Conservation (phyloP, 2,888 invertebrate genomes). For the Agriopis leucophaearia region DNA sequence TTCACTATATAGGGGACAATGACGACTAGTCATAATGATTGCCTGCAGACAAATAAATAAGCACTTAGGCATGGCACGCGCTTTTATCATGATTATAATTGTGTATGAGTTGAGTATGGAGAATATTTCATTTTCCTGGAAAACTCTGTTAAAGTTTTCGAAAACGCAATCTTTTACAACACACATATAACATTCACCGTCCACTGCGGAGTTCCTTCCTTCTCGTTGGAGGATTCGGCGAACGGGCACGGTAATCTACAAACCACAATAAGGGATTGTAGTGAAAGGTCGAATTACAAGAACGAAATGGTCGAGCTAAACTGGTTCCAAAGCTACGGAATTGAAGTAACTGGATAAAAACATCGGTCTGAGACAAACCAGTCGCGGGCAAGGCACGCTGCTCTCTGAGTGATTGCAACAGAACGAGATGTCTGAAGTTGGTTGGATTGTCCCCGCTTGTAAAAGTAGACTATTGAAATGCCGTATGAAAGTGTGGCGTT, state of each 20-base stretch:
- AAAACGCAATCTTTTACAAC: conserved; percentile 36
- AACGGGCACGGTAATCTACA: conserved; percentile 57
- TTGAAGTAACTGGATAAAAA: conserved; percentile 85
- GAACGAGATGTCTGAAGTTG: conserved; percentile 56
- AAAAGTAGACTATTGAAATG: conserved; percentile 30
- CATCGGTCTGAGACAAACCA: conserved; percentile 80
- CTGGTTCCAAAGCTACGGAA: conserved; percentile 84
- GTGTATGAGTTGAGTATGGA: conserved; percentile 32
- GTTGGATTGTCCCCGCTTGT: conserved; percentile 48
- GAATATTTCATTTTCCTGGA: conserved; percentile 63
- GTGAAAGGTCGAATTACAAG: conserved; percentile 79
- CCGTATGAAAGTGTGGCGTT: conserved; percentile 38
- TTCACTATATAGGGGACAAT: too few species aligned
- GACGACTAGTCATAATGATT: too few species aligned
- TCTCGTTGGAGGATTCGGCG: conserved; percentile 46
- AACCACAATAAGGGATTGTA: conserved; percentile 69
- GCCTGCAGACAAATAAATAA: too few species aligned
- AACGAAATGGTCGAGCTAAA: conserved; percentile 75
- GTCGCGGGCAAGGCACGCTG: conserved; percentile 61
- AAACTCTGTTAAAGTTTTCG: conserved; percentile 54
- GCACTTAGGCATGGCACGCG: not conserved
- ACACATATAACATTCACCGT: conserved; percentile 40
- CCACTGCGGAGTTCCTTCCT: conserved; percentile 61
- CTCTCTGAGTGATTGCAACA: conserved; percentile 57
- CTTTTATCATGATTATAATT: conserved; percentile 4